These are phyloP conservation scores for Carabus problematicus DNA, from an alignment of 2,888 invertebrate species.

Conservation along the genomic window DNA sequence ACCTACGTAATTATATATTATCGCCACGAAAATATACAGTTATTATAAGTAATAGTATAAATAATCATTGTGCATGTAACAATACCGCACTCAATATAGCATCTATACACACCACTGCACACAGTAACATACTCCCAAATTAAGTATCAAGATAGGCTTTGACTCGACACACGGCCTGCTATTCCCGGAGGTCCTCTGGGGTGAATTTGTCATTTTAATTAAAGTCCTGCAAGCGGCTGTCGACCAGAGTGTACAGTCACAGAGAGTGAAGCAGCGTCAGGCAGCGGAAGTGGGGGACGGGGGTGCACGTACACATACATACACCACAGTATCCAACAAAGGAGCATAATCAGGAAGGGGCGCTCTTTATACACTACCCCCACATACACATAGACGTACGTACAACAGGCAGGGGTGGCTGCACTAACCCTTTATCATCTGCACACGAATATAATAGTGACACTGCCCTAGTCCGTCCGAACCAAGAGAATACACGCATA, in stretches of 20 bases:
- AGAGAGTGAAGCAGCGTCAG: neutral
- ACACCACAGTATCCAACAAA: no score
- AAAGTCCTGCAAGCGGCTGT: slow-evolving; percentile 4
- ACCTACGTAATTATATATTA: no score
- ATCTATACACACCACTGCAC: neutral
- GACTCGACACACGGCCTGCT: neutral
- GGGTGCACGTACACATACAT: neutral
- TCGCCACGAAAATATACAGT: no score
- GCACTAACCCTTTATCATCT: no score
- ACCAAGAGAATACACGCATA: no score
- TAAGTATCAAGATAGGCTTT: no score
- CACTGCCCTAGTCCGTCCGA: no score
- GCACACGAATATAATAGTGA: no score
- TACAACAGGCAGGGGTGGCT: no score
- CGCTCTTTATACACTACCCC: no score
- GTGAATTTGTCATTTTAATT: slow-evolving; percentile 27
- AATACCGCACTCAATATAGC: slow-evolving; percentile 1
- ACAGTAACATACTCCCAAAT: neutral
- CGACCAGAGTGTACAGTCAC: slow-evolving; percentile 10
- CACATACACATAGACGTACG: no score
- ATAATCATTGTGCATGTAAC: neutral
- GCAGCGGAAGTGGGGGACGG: neutral
- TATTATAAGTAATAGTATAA: neutral
- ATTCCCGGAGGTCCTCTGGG: slow-evolving; percentile 9
- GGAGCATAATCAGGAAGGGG: no score